Conservation (phyloP, 2,888 invertebrate species). For the Drosophila kokeensis region DNA sequence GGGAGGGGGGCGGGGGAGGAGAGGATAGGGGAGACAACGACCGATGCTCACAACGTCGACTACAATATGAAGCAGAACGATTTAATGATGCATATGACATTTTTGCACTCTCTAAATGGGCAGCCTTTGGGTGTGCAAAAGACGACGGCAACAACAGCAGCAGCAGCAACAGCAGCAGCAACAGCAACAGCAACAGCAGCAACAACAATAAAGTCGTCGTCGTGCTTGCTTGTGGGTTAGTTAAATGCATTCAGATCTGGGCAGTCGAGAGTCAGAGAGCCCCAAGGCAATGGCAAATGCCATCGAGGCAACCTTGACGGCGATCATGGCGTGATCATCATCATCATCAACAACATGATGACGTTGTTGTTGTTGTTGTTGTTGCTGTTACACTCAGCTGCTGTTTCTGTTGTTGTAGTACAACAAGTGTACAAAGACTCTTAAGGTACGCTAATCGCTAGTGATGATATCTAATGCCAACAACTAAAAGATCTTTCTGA, state of each 20-base stretch:
- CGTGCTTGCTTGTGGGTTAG: slow-evolving; percentile 49
- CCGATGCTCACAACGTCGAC: slow-evolving; percentile 64
- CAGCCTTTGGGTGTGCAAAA: slow-evolving; percentile 64
- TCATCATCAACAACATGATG: slow-evolving; percentile 13
- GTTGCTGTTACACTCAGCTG: neutral
- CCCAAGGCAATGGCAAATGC: slow-evolving; percentile 67
- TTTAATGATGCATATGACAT: slow-evolving; percentile 83
- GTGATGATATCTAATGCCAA: slow-evolving; percentile 8
- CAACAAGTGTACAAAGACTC: slow-evolving; percentile 28
- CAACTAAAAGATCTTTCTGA: slow-evolving; percentile 3
- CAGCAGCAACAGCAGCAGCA: slow-evolving; percentile 13
- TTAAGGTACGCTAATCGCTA: slow-evolving; percentile 16
- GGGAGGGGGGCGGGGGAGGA: neutral
- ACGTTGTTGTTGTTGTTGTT: slow-evolving; percentile 6
- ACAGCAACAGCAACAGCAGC: slow-evolving; percentile 35
- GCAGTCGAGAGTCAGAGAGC: slow-evolving; percentile 34
- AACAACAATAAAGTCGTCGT: slow-evolving; percentile 38
- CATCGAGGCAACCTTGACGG: slow-evolving; percentile 68
- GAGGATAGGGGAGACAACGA: slow-evolving; percentile 24
- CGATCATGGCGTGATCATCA: slow-evolving; percentile 51
- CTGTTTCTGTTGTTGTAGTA: slow-evolving; percentile 2
- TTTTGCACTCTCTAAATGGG: slow-evolving; percentile 80
- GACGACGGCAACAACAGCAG: slow-evolving; percentile 35
- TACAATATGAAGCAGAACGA: slow-evolving; percentile 81
- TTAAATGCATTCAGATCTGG: slow-evolving; percentile 63